A percentile compares a stretch with the other conserved stretches of the same genome.
Evolutionary conservation across 2,888 invertebrate genomes (phyloP).

Genomic region (Dysmachus trigonus): DNA sequence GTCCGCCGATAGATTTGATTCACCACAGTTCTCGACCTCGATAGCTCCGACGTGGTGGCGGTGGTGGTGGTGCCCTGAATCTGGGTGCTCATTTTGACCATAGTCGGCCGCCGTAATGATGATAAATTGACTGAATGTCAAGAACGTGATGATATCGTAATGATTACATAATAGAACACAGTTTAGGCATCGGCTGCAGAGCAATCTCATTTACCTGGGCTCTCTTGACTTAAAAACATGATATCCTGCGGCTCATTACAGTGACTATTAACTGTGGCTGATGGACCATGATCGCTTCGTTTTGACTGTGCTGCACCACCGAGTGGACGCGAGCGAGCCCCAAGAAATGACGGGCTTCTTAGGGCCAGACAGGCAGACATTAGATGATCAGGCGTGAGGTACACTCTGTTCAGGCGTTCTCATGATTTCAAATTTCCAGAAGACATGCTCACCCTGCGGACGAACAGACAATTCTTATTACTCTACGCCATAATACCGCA

Average conservation of each 20-base stretch:
- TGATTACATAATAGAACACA: constrained; percentile 53
- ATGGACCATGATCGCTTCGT: constrained; percentile 29
- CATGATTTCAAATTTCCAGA: constrained; percentile 18
- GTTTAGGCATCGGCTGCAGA: constrained; percentile 22
- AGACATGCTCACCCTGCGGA: neutral
- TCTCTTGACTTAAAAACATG: constrained; percentile 47
- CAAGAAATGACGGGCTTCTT: constrained; percentile 1
- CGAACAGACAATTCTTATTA: neutral
- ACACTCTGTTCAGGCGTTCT: neutral
- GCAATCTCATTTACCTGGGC: constrained; percentile 46
- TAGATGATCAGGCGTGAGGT: constrained; percentile 30
- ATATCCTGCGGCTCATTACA: constrained; percentile 49
- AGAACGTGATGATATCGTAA: constrained; percentile 64
- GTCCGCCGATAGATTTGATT: neutral
- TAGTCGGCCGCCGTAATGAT: constrained; percentile 56
- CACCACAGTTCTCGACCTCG: neutral
- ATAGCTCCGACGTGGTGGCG: neutral
- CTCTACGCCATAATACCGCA: neutral
- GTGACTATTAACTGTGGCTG: constrained; percentile 47
- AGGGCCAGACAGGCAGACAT: neutral
- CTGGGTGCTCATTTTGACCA: neutral
- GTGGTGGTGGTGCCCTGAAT: neutral
- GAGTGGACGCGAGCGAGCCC: neutral
- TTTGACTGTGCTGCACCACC: constrained; percentile 23
- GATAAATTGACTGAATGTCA: constrained; percentile 63